Evolutionary conservation across 2,797 vertebrate species (phyloP).

Genomic region (Vespertilio murinus): DNA sequence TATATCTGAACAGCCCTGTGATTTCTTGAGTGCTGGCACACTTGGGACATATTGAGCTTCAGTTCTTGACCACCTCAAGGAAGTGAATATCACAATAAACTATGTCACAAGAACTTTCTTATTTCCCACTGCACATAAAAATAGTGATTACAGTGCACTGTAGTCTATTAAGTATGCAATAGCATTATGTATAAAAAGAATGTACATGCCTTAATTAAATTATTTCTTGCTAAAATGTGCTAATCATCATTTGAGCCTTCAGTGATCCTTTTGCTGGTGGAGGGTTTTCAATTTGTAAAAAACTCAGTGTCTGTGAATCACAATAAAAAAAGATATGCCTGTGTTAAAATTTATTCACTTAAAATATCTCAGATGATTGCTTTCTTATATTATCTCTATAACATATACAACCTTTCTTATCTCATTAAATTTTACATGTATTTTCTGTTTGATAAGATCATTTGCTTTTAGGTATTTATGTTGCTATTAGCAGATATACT

Average conservation of each 20-base stretch:
- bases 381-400: background rate
- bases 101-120: background rate
- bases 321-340: background rate
- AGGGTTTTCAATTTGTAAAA: background rate
- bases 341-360: slow-evolving; percentile 61
- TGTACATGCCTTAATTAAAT: background rate
- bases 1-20: slow-evolving; percentile 26
- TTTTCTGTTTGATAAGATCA: background rate
- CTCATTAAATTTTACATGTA: background rate
- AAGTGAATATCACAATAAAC: background rate
- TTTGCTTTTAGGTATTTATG: slow-evolving; percentile 15
- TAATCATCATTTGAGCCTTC: background rate
- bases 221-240: background rate
- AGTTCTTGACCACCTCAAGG: background rate
- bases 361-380: slow-evolving; percentile 5
- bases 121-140: background rate
- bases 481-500: background rate
- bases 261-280: background rate
- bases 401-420: background rate
- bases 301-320: background rate
- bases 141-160: background rate
- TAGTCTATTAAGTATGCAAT: background rate
- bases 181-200: background rate
- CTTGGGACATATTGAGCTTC: background rate
- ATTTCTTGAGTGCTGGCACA: background rate